Evolutionary conservation across 2,888 invertebrate genomes (phyloP).

Genomic region (Acanthosepion pharaonis): DNA sequence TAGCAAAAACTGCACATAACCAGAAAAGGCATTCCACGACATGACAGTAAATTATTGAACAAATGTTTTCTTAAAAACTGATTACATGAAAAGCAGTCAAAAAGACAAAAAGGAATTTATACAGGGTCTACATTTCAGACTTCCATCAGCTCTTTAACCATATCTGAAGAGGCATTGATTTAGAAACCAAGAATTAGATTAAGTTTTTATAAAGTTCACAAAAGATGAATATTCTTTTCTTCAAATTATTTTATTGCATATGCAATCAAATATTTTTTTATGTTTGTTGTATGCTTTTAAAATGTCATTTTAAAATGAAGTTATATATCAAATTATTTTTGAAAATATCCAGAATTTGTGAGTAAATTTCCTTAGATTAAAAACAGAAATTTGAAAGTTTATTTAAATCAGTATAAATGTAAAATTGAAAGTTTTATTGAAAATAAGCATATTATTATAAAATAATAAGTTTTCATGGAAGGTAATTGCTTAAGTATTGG

Average conservation of each 20-base stretch:
- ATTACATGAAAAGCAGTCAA: not conserved
- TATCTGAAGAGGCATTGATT: not conserved
- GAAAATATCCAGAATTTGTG: not conserved
- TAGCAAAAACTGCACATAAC: constrained; percentile 1
- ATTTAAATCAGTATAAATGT: too few relatives aligned
- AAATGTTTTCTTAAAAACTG: constrained; percentile 7
- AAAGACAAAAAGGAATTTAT: not conserved
- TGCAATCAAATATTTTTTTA: not conserved
- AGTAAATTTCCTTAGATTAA: too few relatives aligned
- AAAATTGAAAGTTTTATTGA: too few relatives aligned
- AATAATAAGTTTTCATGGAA: too few relatives aligned
- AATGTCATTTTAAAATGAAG: too few relatives aligned
- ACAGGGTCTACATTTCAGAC: not conserved
- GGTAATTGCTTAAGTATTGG: not conserved
- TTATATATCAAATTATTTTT: not conserved
- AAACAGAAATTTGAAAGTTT: too few relatives aligned
- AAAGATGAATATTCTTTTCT: not conserved
- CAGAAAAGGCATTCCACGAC: constrained; percentile 44
- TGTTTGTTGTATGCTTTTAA: too few relatives aligned
- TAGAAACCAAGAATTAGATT: too few relatives aligned
- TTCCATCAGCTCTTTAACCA: not conserved
- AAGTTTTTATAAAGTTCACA: not conserved
- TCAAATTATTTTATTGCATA: not conserved
- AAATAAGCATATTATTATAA: too few relatives aligned
- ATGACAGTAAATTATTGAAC: not conserved